Conservation (phyloP, 2,888 invertebrate species). For the Pinctada fucata region DNA sequence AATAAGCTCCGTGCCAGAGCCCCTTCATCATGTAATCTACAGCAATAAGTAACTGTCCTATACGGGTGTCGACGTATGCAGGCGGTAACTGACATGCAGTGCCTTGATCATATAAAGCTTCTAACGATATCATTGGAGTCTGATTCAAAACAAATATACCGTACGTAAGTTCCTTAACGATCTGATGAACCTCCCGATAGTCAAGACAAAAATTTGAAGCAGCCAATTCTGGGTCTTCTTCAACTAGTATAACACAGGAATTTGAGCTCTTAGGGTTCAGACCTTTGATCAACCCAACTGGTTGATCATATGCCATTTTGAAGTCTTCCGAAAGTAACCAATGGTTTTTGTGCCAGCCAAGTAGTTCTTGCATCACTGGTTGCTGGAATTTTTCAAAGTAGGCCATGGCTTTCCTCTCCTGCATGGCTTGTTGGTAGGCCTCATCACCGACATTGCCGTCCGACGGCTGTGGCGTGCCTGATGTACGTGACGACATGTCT, state of each 20-base stretch:
- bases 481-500: conserved; percentile 19
- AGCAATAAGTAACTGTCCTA: conserved; percentile 75
- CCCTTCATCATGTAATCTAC: conserved; percentile 77
- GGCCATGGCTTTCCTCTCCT: conserved; percentile 53
- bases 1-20: conserved; percentile 76
- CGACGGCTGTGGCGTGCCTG: conserved; percentile 33
- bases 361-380: conserved; percentile 74
- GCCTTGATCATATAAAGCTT: conserved; percentile 75
- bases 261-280: conserved; percentile 63
- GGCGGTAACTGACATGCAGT: conserved; percentile 75
- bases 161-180: conserved; percentile 74
- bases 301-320: conserved; percentile 73
- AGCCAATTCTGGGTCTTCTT: conserved; percentile 56
- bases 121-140: conserved; percentile 73
- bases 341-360: conserved; percentile 69
- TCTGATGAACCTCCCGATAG: conserved; percentile 75
- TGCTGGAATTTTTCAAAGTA: conserved; percentile 74
- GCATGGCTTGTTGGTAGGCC: conserved; percentile 16
- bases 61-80: conserved; percentile 73
- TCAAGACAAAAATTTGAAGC: conserved; percentile 60
- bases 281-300: conserved; percentile 69
- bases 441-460: conserved; percentile 34
- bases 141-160: conserved; percentile 76
- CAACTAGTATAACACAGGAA: conserved; percentile 63
- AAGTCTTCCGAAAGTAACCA: conserved; percentile 76